phyloP scores from a whole-genome alignment of 2,888 invertebrate genomes.

The Drosophila parthenogenetica region DNA sequence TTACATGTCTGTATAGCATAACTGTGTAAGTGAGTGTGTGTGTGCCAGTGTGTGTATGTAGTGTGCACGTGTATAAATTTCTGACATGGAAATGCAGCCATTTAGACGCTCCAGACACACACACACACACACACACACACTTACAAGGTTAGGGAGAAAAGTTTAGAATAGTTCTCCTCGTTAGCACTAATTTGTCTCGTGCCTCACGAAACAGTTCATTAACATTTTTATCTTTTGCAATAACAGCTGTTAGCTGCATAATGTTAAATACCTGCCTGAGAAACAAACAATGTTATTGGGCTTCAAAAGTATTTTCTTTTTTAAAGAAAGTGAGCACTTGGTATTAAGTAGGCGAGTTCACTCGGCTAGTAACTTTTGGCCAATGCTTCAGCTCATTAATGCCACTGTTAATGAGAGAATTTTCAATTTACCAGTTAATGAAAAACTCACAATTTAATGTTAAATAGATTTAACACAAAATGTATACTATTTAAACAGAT shows the following conservation, averaged over 20 bases:
- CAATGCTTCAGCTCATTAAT: too few species aligned
- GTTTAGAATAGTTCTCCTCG: background rate
- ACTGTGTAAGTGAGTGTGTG: constrained; percentile 9
- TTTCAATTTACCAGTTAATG: too few species aligned
- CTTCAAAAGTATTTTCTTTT: background rate
- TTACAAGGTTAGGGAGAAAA: constrained; percentile 20
- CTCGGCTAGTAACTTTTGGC: too few species aligned
- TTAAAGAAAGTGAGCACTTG: background rate
- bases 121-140: constrained; percentile 27
- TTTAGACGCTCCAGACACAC: constrained; percentile 53
- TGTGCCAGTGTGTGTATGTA: constrained; percentile 1
- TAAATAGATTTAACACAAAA: too few species aligned
- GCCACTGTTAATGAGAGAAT: too few species aligned
- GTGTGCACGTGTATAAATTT: constrained; percentile 13
- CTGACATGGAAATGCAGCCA: constrained; percentile 62
- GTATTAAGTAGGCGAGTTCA: too few species aligned
- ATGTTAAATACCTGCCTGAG: too few species aligned
- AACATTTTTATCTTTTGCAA: background rate
- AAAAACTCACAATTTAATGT: too few species aligned
- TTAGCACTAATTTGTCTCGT: background rate
- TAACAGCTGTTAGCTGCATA: background rate
- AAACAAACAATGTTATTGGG: background rate
- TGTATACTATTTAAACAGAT: too few species aligned
- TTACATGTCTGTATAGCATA: background rate
- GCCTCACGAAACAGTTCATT: constrained; percentile 2